Base-by-base conservation (phyloP, 2,888 invertebrate genomes). In the Agonopterix arenella region DNA sequence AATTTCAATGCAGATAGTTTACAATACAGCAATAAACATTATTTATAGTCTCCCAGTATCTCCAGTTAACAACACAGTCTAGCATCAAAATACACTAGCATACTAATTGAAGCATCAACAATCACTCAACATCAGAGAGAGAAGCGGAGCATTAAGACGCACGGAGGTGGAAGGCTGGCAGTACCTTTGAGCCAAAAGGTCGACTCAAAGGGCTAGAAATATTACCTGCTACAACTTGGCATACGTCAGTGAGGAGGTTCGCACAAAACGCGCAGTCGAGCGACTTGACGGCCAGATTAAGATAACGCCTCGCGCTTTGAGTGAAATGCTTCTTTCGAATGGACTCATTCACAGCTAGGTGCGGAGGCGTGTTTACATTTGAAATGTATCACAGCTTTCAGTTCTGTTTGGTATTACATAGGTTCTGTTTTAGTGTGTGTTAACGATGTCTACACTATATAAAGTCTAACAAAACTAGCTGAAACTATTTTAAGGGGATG, bases 221-320 rank as follows among this genome's bases (percentile, higher is more conserved):
- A 78, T 79, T 76, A 73, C 75, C 76, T 70, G 59, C 64, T 64
- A 58, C 59, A 18, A 48, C 48, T 44, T 37, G 44, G 48, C 49
- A 47, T 28, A 43, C 42, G 49, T 52, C 49, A 47, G 43, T 10
- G 36, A 11, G 16, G 38, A 45, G 18, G 44, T 16, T 46, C 36
- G 11, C 43, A 47, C 48, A 49, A 49, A 50, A 48, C 52, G 47
- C 47, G 50, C 52, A 47, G 16, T 46, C 48, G 38, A 43, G 46
- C 68, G 67, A 67, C 71, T 73, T 75, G 73, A 68, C 74, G 64
- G 59, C 66, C 66, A 80, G 81, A 82, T 83, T 80, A 79, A 82
- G 80, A 81, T 80, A 81, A 83, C 79, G 68, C 76, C 69, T 70
- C 59, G 60, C 66, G 66, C 69, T 70, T 70, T 62, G 67, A 54